phyloP scores from a whole-genome alignment of 2,797 vertebrate species.

The Brachyrhaphis roseni region DNA sequence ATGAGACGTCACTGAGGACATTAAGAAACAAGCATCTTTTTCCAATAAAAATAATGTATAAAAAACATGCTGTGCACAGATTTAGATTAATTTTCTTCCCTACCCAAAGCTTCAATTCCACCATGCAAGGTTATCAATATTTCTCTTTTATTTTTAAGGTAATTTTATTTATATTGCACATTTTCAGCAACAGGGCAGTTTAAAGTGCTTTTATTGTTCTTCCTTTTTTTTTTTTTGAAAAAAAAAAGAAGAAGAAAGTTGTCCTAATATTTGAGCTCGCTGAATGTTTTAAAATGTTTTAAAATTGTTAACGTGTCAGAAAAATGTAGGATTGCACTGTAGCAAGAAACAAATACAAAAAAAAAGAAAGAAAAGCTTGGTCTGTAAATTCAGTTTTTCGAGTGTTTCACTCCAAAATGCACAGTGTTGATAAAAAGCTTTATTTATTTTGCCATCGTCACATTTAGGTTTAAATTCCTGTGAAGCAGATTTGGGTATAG shows the following conservation, averaged over 20 bases:
- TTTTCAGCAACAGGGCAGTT: no score
- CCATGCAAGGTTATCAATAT: not conserved
- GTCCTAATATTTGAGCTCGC: not conserved
- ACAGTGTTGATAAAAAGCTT: not conserved
- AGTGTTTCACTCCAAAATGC: not conserved
- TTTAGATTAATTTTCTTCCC: not conserved
- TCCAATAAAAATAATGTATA: not conserved
- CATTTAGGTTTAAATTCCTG: not conserved
- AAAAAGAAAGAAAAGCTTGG: not conserved
- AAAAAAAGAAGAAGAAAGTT: not conserved
- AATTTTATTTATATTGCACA: no score
- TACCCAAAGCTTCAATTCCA: not conserved
- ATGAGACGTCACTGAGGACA: not conserved
- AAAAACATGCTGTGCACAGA: not conserved
- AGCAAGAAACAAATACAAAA: not conserved
- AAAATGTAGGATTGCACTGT: not conserved
- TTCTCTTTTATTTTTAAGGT: not conserved
- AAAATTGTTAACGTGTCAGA: not conserved
- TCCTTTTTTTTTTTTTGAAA: no score
- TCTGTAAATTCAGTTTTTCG: not conserved
- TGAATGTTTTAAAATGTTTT: not conserved
- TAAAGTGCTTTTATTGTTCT: not conserved
- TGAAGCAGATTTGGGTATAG: not conserved
- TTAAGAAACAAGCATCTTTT: not conserved
- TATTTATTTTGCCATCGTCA: not conserved